Evolutionary conservation across 2,113 vertebrate species (phyloP).

Genomic region (Poeciliopsis prolifica): DNA sequence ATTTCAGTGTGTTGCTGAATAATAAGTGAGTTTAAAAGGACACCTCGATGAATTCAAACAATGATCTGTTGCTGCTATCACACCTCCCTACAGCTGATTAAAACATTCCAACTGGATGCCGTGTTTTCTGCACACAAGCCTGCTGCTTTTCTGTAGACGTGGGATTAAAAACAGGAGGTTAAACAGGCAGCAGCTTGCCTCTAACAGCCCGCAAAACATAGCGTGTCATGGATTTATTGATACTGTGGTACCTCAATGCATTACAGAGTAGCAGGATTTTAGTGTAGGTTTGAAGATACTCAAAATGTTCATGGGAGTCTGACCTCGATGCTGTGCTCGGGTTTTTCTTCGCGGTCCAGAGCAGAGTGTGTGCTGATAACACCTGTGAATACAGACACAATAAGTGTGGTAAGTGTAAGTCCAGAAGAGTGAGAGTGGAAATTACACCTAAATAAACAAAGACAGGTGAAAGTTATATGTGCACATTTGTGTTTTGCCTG

Average conservation of each 20-base stretch:
- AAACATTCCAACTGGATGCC: neutral
- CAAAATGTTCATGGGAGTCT: slow-evolving; percentile 56
- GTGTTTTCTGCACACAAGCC: neutral
- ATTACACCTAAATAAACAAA: slow-evolving; percentile 49
- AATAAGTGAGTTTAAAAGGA: neutral
- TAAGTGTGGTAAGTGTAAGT: slow-evolving; percentile 12
- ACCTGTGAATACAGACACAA: slow-evolving; percentile 81
- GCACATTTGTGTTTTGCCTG: neutral
- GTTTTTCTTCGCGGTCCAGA: slow-evolving; percentile 92
- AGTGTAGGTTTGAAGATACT: neutral
- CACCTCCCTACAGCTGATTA: neutral
- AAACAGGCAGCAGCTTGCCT: neutral
- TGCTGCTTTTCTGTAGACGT: neutral
- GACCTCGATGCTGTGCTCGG: slow-evolving; percentile 95
- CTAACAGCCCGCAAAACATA: neutral
- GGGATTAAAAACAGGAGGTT: neutral
- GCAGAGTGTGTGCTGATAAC: slow-evolving; percentile 86
- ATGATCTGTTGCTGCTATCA: neutral
- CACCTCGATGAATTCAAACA: slow-evolving; percentile 1
- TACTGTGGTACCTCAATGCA: neutral
- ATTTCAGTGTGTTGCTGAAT: neutral
- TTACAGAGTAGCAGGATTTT: neutral
- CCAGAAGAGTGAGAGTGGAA: slow-evolving; percentile 35
- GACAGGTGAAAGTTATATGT: neutral
- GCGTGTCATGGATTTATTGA: slow-evolving; percentile 22